Conservation (phyloP, 2,888 invertebrate species). For the Cartodere bifasciata region DNA sequence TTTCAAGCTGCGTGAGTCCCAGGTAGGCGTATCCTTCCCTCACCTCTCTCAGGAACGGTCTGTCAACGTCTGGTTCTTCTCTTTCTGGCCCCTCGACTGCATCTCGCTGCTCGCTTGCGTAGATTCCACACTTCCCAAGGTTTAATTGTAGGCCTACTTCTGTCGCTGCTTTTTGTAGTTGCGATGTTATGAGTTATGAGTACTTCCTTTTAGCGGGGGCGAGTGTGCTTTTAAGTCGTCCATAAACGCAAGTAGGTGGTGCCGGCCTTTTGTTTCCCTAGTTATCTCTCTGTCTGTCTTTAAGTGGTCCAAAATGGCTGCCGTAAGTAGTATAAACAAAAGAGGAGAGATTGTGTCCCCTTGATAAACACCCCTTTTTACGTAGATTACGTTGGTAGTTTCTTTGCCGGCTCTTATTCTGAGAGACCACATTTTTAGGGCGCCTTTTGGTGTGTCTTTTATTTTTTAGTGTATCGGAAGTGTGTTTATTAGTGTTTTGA, state of each 20-base stretch:
- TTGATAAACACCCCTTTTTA: slow-evolving; percentile 1
- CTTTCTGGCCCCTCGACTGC: neutral
- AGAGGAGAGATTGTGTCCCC: slow-evolving; percentile 1
- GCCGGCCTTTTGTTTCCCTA: neutral
- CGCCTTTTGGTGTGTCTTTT: neutral
- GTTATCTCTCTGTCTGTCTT: neutral
- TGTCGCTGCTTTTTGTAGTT: neutral
- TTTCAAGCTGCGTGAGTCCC: slow-evolving; percentile 9
- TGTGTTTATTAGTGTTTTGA: neutral
- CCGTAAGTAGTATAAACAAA: no score
- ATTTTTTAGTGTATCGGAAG: neutral
- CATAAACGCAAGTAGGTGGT: neutral
- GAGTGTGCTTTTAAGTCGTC: slow-evolving; percentile 1
- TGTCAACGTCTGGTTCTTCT: slow-evolving; percentile 1
- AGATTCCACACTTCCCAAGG: neutral
- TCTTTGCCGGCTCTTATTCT: no score
- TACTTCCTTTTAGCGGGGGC: neutral
- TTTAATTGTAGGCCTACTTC: neutral
- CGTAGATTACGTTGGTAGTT: no score
- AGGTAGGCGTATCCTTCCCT: slow-evolving; percentile 12
- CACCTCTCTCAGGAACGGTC: slow-evolving; percentile 8
- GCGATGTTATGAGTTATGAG: neutral
- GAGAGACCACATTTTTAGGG: neutral
- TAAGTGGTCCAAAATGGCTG: neutral
- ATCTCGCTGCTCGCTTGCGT: neutral